phyloP scores from a whole-genome alignment of 2,113 vertebrate species.

The Corythoichthys intestinalis region DNA sequence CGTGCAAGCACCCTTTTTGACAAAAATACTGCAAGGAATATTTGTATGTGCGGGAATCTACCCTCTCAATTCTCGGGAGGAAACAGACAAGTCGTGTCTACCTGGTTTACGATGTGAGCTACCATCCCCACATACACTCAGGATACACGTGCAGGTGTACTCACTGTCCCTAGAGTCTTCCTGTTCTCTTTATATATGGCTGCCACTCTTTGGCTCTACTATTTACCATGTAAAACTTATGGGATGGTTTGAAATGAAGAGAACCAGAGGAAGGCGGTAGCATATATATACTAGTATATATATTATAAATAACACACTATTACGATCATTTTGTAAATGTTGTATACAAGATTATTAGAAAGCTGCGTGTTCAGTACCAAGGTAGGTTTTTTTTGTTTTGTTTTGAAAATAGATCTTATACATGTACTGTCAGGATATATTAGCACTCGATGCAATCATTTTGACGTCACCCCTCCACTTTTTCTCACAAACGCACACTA shows the following conservation, averaged over 20 bases:
- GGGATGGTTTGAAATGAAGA: constrained; percentile 50
- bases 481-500: constrained; percentile 42
- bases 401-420: constrained; percentile 67
- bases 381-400: constrained; percentile 62
- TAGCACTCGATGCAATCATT: constrained; percentile 66
- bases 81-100: constrained; percentile 50
- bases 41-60: constrained; percentile 58
- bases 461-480: constrained; percentile 30
- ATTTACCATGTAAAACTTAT: constrained; percentile 41
- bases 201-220: constrained; percentile 48
- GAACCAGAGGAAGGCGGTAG: constrained; percentile 70
- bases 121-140: constrained; percentile 68
- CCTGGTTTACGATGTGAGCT: constrained; percentile 57
- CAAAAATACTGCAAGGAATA: constrained; percentile 57
- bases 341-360: constrained; percentile 72
- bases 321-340: constrained; percentile 71
- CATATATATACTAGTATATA: constrained; percentile 69
- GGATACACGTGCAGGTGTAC: constrained; percentile 69
- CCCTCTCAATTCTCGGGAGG: constrained; percentile 51
- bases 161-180: constrained; percentile 73
- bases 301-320: constrained; percentile 67
- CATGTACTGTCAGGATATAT: constrained; percentile 68
- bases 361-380: constrained; percentile 70
- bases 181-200: constrained; percentile 68
- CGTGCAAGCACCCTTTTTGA: constrained; percentile 61